Conservation (phyloP, 2,888 invertebrate genomes). For the Halocaridina rubra region DNA sequence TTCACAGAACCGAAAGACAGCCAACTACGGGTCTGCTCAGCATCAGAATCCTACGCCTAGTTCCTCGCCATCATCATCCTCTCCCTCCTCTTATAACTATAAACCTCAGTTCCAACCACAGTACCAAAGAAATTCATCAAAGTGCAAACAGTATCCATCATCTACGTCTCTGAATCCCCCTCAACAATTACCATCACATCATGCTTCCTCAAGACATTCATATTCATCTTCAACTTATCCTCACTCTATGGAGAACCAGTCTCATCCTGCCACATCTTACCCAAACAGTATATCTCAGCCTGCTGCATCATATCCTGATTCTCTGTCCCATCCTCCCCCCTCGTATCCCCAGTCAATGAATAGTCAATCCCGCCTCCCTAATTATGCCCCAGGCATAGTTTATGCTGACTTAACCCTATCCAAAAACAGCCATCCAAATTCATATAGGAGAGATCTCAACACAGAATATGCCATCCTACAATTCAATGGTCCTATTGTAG, state of each 20-base stretch:
- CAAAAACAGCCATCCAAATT: slow-evolving; percentile 51
- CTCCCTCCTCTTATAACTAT: slow-evolving; percentile 49
- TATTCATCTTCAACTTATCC: slow-evolving; percentile 49
- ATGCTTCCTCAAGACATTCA: slow-evolving; percentile 36
- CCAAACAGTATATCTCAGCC: slow-evolving; percentile 38
- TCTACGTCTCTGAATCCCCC: slow-evolving; percentile 44
- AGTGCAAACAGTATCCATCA: slow-evolving; percentile 52
- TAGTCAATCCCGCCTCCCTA: slow-evolving; percentile 25
- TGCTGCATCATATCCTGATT: slow-evolving; percentile 41
- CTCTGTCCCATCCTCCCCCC: slow-evolving; percentile 27
- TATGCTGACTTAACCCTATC: slow-evolving; percentile 50
- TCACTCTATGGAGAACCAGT: slow-evolving; percentile 39
- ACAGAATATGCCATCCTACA: slow-evolving; percentile 64
- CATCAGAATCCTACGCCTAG: slow-evolving; percentile 57
- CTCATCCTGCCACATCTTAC: slow-evolving; percentile 39
- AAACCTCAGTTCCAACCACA: slow-evolving; percentile 35
- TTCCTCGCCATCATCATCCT: slow-evolving; percentile 53
- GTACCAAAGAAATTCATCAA: slow-evolving; percentile 46
- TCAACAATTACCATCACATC: slow-evolving; percentile 13
- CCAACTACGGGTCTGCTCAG: slow-evolving; percentile 35
- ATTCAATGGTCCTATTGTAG: slow-evolving; percentile 68
- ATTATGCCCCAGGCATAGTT: slow-evolving; percentile 42
- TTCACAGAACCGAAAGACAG: slow-evolving; percentile 56
- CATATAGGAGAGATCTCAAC: slow-evolving; percentile 54
- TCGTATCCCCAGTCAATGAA: slow-evolving; percentile 36